Percentiles rank a stretch among this genome's conserved stretches.
Evolutionary conservation across 1,140 invertebrate genomes (phyloP).

Genomic region (Alviniconcha marisindica): DNA sequence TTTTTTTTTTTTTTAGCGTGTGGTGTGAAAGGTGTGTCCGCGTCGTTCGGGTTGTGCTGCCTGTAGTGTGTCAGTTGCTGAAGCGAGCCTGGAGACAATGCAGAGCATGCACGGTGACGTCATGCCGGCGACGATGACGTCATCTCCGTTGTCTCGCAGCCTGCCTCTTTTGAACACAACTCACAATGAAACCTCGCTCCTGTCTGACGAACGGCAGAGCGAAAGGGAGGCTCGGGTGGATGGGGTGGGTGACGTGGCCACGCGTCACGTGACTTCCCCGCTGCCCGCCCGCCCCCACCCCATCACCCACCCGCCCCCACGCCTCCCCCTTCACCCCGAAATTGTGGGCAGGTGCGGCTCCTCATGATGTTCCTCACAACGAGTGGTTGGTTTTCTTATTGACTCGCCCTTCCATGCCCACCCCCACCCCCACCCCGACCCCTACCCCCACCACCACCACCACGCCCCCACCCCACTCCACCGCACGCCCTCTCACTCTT

Average conservation of each 20-base stretch:
- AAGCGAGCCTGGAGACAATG: background rate
- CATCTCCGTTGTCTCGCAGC: background rate
- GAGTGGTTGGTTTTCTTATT: background rate
- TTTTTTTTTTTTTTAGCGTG: background rate
- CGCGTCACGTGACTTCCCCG: background rate
- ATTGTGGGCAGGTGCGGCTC: background rate
- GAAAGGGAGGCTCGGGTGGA: no score
- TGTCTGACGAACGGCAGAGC: no score
- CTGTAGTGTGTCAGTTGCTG: background rate
- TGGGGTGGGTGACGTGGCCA: no score
- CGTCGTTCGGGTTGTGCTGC: background rate
- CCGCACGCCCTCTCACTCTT: background rate
- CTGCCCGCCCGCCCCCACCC: background rate
- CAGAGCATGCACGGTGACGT: no score
- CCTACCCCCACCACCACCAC: background rate
- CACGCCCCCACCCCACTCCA: background rate
- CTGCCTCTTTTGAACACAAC: background rate
- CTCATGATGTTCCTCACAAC: conserved; percentile 23
- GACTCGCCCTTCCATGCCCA: background rate
- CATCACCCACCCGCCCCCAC: background rate
- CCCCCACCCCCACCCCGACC: background rate
- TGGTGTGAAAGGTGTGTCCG: background rate
- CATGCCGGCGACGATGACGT: no score
- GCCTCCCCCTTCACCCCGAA: background rate
- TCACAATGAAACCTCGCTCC: background rate